phyloP scores from a whole-genome alignment of 1,140 invertebrate species.

The Pristionchus pacificus region DNA sequence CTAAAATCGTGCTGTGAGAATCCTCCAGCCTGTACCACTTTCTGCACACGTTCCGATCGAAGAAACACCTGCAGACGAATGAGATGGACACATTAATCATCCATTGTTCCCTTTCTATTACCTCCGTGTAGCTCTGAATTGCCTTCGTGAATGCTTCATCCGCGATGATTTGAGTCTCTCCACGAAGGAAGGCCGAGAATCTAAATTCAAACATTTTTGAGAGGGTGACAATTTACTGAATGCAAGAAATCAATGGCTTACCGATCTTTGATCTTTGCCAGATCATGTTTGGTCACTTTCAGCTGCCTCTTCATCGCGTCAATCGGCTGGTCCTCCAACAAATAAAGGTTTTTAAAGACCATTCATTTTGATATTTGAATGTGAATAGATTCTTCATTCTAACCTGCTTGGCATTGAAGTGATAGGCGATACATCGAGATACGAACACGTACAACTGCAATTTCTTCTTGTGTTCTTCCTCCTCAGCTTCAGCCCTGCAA shows the following conservation, averaged over 20 bases:
- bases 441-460: conserved; percentile 98
- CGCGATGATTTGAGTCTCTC: conserved; percentile 93
- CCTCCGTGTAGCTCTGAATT: conserved; percentile 89
- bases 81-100: background rate
- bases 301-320: conserved; percentile 87
- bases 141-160: conserved; percentile 99
- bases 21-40: conserved; percentile 92
- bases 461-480: conserved; percentile 83
- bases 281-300: conserved; percentile 90
- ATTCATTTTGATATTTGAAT: background rate
- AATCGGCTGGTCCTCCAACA: conserved; percentile 68
- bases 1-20: conserved; percentile 96
- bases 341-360: background rate
- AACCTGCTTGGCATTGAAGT: conserved; percentile 88
- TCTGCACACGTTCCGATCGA: conserved; percentile 85
- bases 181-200: conserved; percentile 62
- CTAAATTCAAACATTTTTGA: conserved; percentile 10
- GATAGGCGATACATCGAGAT: conserved; percentile 93
- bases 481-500: conserved; percentile 71
- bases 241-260: conserved; percentile 67
- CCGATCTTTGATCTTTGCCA: conserved; percentile 87
- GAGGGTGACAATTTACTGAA: background rate
- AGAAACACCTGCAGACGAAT: conserved; percentile 71
- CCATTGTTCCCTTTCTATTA: too few species aligned
- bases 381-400: too few species aligned